Percentiles rank a stretch among this genome's conserved stretches.
Conservation (phyloP, 2,797 vertebrate species). For the Bradypodion ventrale region DNA sequence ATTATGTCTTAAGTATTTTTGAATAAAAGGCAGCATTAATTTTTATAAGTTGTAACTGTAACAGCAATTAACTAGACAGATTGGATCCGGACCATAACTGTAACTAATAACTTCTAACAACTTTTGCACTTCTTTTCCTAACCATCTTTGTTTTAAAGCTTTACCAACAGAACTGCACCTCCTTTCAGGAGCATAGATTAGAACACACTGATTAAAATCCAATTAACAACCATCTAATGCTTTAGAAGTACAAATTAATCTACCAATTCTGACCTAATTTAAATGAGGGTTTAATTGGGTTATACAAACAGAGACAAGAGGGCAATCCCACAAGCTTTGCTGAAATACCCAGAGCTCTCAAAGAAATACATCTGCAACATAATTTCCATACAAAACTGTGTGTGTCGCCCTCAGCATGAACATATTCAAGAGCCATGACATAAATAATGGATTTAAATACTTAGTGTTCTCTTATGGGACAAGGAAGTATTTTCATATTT, state of each 20-base stretch:
- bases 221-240: constrained; percentile 32
- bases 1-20: background rate
- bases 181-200: constrained; percentile 11
- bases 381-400: background rate
- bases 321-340: constrained; percentile 38
- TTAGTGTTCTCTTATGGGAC: background rate
- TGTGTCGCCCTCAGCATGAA: constrained; percentile 7
- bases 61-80: background rate
- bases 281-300: constrained; percentile 35
- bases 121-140: background rate
- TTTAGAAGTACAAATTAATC: constrained; percentile 42
- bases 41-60: background rate
- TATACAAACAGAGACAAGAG: constrained; percentile 15
- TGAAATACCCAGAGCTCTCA: constrained; percentile 14
- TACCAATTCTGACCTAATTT: constrained; percentile 38
- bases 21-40: background rate
- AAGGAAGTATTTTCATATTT: constrained; percentile 21
- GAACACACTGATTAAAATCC: constrained; percentile 31
- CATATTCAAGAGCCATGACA: background rate
- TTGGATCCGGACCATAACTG: background rate
- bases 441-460: constrained; percentile 32
- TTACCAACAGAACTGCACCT: background rate
- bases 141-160: constrained; percentile 18
- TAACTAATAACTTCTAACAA: background rate
- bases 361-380: constrained; percentile 16